Percentiles rank a stretch among this genome's conserved stretches.
These are phyloP conservation scores for Galeopterus variegatus DNA, from an alignment of 2,113 vertebrate genomes.

Conservation along the genomic window DNA sequence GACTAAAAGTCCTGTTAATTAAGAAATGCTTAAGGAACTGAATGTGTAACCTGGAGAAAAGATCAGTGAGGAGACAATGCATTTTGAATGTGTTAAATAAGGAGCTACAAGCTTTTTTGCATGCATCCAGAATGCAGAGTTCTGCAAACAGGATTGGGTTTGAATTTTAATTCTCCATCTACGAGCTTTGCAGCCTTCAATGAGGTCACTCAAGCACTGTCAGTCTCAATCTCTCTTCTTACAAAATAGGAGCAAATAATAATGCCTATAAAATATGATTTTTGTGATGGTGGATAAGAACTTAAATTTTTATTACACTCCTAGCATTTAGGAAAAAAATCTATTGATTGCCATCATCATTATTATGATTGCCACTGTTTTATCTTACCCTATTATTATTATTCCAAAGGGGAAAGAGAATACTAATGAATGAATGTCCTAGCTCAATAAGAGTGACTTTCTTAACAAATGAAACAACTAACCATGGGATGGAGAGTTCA, in stretches of 20 bases:
- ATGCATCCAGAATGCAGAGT: background rate
- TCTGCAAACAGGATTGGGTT: background rate
- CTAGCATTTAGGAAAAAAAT: background rate
- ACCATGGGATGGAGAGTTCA: slow-evolving; percentile 57
- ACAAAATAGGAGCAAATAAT: background rate
- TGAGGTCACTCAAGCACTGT: background rate
- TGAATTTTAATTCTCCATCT: background rate
- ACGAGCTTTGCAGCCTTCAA: background rate
- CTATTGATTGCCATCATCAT: background rate
- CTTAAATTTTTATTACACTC: background rate
- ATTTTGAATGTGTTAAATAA: background rate
- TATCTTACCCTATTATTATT: background rate
- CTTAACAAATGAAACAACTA: slow-evolving; percentile 65
- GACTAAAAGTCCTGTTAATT: background rate
- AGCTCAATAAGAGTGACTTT: slow-evolving; percentile 58
- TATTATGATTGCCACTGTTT: background rate
- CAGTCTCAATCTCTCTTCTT: background rate
- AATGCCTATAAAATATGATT: background rate
- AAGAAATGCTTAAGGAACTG: background rate
- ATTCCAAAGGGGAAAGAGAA: slow-evolving; percentile 28
- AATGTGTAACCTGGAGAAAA: background rate
- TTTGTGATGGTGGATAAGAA: background rate
- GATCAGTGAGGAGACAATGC: background rate
- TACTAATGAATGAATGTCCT: slow-evolving; percentile 3
- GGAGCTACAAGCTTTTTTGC: background rate